A percentile compares a stretch with the other conserved stretches of the same genome.
Evolutionary conservation across 2,888 invertebrate genomes (phyloP).

Genomic region (Parelbella ahira): DNA sequence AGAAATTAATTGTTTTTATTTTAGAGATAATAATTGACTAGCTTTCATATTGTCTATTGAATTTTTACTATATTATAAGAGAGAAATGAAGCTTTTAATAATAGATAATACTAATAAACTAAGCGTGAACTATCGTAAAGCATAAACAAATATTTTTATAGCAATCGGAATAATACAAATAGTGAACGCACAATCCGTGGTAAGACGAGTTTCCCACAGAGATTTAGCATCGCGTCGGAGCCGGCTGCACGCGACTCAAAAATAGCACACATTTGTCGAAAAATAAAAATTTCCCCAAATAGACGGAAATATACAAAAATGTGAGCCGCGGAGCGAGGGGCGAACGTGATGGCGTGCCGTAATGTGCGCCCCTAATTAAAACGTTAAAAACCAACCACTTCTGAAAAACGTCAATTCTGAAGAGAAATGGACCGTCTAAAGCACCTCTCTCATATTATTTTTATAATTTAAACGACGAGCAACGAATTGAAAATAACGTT

Average conservation of each 20-base stretch:
- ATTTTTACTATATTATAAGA: too few species aligned
- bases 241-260: conserved; percentile 77
- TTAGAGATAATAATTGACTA: too few species aligned
- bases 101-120: too few species aligned
- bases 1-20: too few species aligned
- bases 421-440: conserved; percentile 77
- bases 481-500: conserved; percentile 24
- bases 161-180: conserved; percentile 37
- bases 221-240: conserved; percentile 69
- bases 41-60: too few species aligned
- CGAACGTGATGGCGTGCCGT: conserved; percentile 76
- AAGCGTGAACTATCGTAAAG: too few species aligned
- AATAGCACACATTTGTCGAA: conserved; percentile 78
- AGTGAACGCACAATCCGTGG: conserved; percentile 38
- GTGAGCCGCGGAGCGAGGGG: conserved; percentile 75
- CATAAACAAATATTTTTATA: conserved; percentile 5
- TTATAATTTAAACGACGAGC: conserved; percentile 37
- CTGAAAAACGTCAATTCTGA: conserved; percentile 79
- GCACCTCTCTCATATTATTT: conserved; percentile 75
- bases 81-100: too few species aligned
- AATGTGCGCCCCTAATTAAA: conserved; percentile 81
- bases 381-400: conserved; percentile 79
- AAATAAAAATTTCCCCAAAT: conserved; percentile 80
- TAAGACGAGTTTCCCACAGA: conserved; percentile 74
- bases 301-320: conserved; percentile 80